Evolutionary conservation across 1,140 invertebrate genomes (phyloP), one percentile per base, ranked within the genome.

Genomic region (Maconellicoccus hirsutus): DNA sequence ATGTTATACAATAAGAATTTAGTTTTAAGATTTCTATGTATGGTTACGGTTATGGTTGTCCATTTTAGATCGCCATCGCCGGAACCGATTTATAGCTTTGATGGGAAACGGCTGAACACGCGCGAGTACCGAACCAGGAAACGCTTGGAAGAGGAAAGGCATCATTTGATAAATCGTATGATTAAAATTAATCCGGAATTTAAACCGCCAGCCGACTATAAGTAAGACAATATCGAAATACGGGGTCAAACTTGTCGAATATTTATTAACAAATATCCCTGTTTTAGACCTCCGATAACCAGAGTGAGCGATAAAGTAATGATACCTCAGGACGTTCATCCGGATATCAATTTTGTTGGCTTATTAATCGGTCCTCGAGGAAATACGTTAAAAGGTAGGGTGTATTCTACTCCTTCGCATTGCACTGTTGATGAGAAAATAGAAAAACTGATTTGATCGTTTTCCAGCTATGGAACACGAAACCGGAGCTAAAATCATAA

Each of bases 281-380:
- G 59, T 74, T 85, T 66, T 77, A 98, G 96, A 77, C 94, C 96
- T 23, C 96, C 96, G 69, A 89, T 97, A 59, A 90, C 96, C 70
- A 86, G 94, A 75, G 94, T 98, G 23, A 94, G 92, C 81, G 97
- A 99, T 79, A 98, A 98, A 82, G 95, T 98, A 71, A 92, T 96
- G 87, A 98, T 99, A 79, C 98, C 98, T 21, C 98, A 99, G 83
- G 98, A 99, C 79, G 93, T 98, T 79, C 94, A 99, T 85, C 98
- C 98, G 23, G 96, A 99, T 79, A 98, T 99, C 72, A 99, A 99
- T 82, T 99, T 99, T 84, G 97, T 99, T 73, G 98, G 98, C 0
- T 84, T 99, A 27, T 83, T 99, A 22, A 99, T 99, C 81, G 98
- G 98, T 38, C 98, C 98, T 69, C 86, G 98, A 77, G 98, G 98